A percentile compares a stretch with the other conserved stretches of the same genome.
Evolutionary conservation across 53 echinoderm and acorn worm species (phyloP).

Genomic region (Paracentrotus lividus): DNA sequence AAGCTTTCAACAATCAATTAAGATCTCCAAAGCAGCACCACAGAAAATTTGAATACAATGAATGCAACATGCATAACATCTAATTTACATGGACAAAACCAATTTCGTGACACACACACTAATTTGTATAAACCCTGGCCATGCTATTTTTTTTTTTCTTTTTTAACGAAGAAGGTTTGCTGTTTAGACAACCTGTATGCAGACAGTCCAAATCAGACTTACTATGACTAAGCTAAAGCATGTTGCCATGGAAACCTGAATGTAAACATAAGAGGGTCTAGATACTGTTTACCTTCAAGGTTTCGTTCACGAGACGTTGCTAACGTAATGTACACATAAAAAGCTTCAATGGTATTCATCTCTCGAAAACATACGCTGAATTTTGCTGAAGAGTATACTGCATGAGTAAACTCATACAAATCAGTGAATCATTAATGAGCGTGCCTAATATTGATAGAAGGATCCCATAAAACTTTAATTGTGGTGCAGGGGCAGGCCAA

Average conservation of each 20-base stretch:
- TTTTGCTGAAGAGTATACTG: not conserved
- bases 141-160: not conserved
- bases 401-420: conserved; percentile 8
- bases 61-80: not conserved
- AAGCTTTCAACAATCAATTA: not conserved
- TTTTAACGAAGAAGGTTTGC: not conserved
- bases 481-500: not conserved
- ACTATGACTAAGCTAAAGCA: not conserved
- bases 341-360: not conserved
- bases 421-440: not conserved
- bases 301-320: not conserved
- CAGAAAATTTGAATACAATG: not conserved
- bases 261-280: conserved; percentile 7
- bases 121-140: not conserved
- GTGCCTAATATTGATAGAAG: not conserved
- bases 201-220: not conserved
- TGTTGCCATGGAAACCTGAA: conserved; percentile 15
- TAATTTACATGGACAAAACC: not conserved
- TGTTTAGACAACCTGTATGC: not conserved
- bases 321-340: not conserved
- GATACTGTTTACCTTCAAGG: not conserved
- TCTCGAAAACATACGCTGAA: not conserved
- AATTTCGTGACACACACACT: not conserved
- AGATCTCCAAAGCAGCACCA: not conserved
- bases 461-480: not conserved